Percentiles rank a stretch among this genome's conserved stretches.
Evolutionary conservation across 2,113 vertebrate species (phyloP).

Genomic region (Nesogale talazaci): DNA sequence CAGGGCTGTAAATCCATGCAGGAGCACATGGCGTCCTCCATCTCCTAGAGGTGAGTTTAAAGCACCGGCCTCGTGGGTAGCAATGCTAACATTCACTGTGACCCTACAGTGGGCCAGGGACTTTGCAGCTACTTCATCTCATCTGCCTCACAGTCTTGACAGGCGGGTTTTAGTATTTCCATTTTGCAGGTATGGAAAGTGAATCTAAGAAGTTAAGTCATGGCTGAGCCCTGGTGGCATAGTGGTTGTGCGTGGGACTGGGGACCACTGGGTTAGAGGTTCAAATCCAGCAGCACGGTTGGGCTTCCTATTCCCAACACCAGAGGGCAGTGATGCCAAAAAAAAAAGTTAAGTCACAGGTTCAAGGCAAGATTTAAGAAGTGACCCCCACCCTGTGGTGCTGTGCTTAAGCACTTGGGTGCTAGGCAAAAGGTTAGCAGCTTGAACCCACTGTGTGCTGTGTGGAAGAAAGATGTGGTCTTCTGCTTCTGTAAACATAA

Average conservation of each 20-base stretch:
- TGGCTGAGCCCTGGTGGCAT: too few relatives aligned
- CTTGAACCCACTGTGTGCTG: neutral
- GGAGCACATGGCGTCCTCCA: too few relatives aligned
- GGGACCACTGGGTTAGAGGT: too few relatives aligned
- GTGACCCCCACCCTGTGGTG: neutral
- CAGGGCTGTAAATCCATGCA: too few relatives aligned
- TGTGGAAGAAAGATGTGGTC: neutral
- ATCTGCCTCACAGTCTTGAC: neutral
- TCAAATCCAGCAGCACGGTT: too few relatives aligned
- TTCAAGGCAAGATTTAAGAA: neutral
- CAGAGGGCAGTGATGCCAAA: too few relatives aligned
- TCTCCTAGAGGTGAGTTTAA: too few relatives aligned
- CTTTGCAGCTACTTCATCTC: neutral
- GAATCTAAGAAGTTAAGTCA: slow-evolving; percentile 10
- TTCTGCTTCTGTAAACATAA: neutral
- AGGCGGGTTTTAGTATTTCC: neutral
- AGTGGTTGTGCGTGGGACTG: too few relatives aligned
- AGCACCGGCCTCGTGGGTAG: too few relatives aligned
- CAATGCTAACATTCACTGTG: neutral
- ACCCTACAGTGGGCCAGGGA: neutral
- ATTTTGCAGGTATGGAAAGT: slow-evolving; percentile 22
- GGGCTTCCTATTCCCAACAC: too few relatives aligned
- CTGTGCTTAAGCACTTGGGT: neutral
- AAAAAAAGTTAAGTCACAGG: neutral
- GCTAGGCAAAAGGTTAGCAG: neutral